Evolutionary conservation across 2,888 invertebrate genomes (phyloP), one percentile per base, ranked within the genome.

Genomic region (Orchesella flavescens): DNA sequence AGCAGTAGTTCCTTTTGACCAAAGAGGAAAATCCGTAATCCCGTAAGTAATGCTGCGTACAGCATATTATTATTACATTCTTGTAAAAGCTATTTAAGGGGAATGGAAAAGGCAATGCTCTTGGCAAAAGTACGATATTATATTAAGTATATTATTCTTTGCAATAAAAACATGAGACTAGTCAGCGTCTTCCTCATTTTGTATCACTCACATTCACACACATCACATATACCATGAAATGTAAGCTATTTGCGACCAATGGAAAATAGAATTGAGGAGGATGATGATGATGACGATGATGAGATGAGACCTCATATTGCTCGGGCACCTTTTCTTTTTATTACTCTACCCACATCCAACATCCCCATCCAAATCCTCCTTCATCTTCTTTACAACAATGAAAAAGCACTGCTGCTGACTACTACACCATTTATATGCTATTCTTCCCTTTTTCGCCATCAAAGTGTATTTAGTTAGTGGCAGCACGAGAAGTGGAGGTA

Each of bases 251-350:
- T 34, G 34, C 7, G 34, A 7, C 34, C 34, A 4, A 34, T 34
- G 7, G 34, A 34, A 34, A 34, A 4, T 4, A 34, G 7, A 34
- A 34, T n/a, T n/a, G n/a, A n/a, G n/a, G 34, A 34, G 34, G 34
- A 57, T 57, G 57, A 57, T n/a, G n/a, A n/a, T n/a, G n/a, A n/a
- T n/a, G n/a, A n/a, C n/a, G n/a, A n/a, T n/a, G n/a, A n/a, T n/a
- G n/a, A n/a, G n/a, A n/a, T 10, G 57, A 17, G 57, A 57, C 57
- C 57, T 57, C 57, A 57, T 57, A 53, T n/a, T n/a, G n/a, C 57
- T 57, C 21, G 57, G 57, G 57, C 17, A 19, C 57, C 17, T 57
- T 57, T 21, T 17, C 65, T 44, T 44, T 68, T 68, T 69, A 69
- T 69, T 53, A 17, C 69, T 23, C 53, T 53, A 24, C 69, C 49